These are phyloP conservation scores for Amblyjoppa proteus DNA, from an alignment of 2,888 invertebrate genomes.

Conservation along the genomic window DNA sequence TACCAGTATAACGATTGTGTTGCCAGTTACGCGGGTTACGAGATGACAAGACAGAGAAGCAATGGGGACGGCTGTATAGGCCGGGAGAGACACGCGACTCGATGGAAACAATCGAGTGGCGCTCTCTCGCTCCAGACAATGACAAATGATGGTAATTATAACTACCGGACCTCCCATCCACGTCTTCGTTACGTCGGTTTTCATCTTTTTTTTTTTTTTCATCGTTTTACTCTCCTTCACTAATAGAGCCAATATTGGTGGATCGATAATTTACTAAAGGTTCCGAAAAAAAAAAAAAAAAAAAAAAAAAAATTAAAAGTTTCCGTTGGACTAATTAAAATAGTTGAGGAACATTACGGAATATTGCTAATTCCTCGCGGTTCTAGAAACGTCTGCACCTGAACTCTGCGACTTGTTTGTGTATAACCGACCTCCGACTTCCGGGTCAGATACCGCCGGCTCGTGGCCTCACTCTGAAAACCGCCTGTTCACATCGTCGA, in stretches of 20 bases:
- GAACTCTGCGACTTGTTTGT: slow-evolving; percentile 30
- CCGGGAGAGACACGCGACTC: slow-evolving; percentile 6
- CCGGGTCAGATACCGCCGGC: slow-evolving; percentile 31
- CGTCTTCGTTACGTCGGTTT: slow-evolving; percentile 56
- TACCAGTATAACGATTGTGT: slow-evolving; percentile 45
- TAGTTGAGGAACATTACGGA: slow-evolving; percentile 9
- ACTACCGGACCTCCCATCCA: slow-evolving; percentile 62
- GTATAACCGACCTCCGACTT: slow-evolving; percentile 41
- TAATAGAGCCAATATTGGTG: background rate
- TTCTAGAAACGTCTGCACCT: slow-evolving; percentile 22
- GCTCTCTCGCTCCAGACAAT: slow-evolving; percentile 63
- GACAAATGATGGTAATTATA: slow-evolving; percentile 69
- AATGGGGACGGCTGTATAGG: background rate
- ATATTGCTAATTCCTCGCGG: slow-evolving; percentile 34
- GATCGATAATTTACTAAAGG: background rate
- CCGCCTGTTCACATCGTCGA: slow-evolving; percentile 2
- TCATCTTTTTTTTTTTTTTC: background rate
- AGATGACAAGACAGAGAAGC: slow-evolving; percentile 24
- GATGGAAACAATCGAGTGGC: slow-evolving; percentile 50
- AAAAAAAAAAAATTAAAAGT: too few species aligned
- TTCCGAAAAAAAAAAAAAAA: too few species aligned
- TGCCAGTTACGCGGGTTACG: slow-evolving; percentile 21
- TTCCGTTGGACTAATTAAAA: too few species aligned
- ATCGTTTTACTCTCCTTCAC: slow-evolving; percentile 16
- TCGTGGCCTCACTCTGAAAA: background rate